A percentile compares a stretch with the other conserved stretches of the same genome.
Conservation (phyloP, 1,140 invertebrate genomes). For the Drosophila simulans region DNA sequence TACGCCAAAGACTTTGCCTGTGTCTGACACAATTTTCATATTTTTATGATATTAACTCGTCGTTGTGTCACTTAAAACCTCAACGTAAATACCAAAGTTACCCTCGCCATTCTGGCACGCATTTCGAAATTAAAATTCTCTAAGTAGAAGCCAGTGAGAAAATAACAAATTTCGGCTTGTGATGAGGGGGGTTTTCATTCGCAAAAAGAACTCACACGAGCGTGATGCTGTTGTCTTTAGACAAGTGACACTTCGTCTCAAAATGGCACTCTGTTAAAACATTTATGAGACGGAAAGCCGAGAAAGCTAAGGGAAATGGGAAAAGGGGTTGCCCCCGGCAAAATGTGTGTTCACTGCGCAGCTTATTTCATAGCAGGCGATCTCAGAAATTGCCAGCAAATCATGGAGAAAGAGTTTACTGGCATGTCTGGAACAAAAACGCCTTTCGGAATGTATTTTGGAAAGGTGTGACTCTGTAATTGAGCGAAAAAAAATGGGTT, state of each 20-base stretch:
- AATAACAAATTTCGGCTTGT: slow-evolving; percentile 8
- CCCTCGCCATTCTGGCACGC: slow-evolving; percentile 2
- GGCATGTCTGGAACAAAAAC: not conserved
- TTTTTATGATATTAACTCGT: slow-evolving; percentile 47
- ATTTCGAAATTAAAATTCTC: slow-evolving; percentile 73
- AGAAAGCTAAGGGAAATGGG: not conserved
- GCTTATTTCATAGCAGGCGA: not conserved
- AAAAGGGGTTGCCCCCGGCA: slow-evolving; percentile 20
- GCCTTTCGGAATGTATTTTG: slow-evolving; percentile 6
- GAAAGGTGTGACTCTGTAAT: slow-evolving; percentile 6
- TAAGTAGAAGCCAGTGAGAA: slow-evolving; percentile 23
- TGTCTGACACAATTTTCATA: slow-evolving; percentile 46
- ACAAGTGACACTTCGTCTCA: slow-evolving; percentile 57
- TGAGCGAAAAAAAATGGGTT: not conserved
- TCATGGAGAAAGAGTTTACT: slow-evolving; percentile 19
- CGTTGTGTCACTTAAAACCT: slow-evolving; percentile 50
- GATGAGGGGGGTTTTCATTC: slow-evolving; percentile 14
- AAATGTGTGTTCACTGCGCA: slow-evolving; percentile 7
- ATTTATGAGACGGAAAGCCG: slow-evolving; percentile 46
- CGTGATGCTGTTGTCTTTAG: slow-evolving; percentile 35
- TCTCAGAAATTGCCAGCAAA: slow-evolving; percentile 10
- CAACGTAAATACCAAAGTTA: slow-evolving; percentile 29
- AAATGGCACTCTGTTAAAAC: slow-evolving; percentile 58
- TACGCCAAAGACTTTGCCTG: slow-evolving; percentile 18
- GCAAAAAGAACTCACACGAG: slow-evolving; percentile 24